phyloP scores from a whole-genome alignment of 2,888 invertebrate genomes.

The Pherbina coryleti region DNA sequence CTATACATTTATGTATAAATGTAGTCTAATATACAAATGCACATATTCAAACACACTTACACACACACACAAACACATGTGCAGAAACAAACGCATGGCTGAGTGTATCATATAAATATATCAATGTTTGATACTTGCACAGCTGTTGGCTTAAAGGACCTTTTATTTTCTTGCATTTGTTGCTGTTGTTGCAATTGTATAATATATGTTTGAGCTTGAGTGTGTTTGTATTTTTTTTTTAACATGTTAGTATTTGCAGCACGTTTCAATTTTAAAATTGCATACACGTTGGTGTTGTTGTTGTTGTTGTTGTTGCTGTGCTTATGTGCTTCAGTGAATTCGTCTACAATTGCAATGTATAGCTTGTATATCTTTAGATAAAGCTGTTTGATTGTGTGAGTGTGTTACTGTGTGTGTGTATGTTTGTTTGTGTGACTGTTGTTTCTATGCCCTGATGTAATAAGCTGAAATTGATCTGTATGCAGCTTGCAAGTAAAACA shows the following conservation, averaged over 20 bases:
- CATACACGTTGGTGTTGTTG: slow-evolving; percentile 27
- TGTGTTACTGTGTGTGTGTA: neutral
- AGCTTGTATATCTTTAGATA: neutral
- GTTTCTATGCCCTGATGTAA: slow-evolving; percentile 37
- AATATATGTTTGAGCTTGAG: neutral
- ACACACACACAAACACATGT: neutral
- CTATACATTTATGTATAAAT: too few relatives aligned
- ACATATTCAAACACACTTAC: neutral
- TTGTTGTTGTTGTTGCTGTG: slow-evolving; percentile 2
- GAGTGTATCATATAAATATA: slow-evolving; percentile 11
- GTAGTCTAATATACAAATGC: too few relatives aligned
- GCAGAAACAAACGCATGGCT: neutral
- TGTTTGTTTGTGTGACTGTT: slow-evolving; percentile 22
- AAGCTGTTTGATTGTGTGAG: neutral
- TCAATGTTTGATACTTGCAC: slow-evolving; percentile 26
- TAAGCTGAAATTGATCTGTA: slow-evolving; percentile 44
- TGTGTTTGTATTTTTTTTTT: neutral
- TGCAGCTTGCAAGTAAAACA: slow-evolving; percentile 13
- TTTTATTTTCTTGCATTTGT: slow-evolving; percentile 10
- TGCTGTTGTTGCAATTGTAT: slow-evolving; percentile 5
- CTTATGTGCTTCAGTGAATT: slow-evolving; percentile 25
- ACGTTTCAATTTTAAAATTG: slow-evolving; percentile 39
- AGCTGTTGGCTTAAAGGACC: slow-evolving; percentile 29
- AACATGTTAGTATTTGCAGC: slow-evolving; percentile 12
- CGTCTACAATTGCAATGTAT: slow-evolving; percentile 10